These are phyloP conservation scores for Caenorhabditis sp. DNA, from an alignment of 2,888 invertebrate genomes.

Conservation along the genomic window DNA sequence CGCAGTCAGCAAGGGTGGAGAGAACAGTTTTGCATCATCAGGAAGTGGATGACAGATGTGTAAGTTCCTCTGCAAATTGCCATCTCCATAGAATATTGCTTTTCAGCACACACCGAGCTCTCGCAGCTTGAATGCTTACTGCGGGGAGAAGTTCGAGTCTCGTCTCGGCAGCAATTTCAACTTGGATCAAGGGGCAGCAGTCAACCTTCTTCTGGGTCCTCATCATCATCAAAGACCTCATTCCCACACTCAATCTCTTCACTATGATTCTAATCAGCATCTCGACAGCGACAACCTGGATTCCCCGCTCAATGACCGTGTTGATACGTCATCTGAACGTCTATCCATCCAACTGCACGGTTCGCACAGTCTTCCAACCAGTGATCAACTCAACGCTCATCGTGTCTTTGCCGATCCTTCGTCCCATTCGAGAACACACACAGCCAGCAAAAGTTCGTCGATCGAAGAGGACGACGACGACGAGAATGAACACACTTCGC, in stretches of 20 bases:
- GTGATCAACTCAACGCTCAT: slow-evolving; percentile 6
- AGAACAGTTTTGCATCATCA: slow-evolving; percentile 13
- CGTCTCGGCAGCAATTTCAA: slow-evolving; percentile 70
- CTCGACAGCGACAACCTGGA: slow-evolving; percentile 33
- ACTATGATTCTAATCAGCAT: slow-evolving; percentile 35
- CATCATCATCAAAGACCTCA: slow-evolving; percentile 30
- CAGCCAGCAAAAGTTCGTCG: slow-evolving; percentile 44
- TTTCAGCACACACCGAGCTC: slow-evolving; percentile 49
- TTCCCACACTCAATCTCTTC: background rate
- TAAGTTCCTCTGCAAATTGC: no score
- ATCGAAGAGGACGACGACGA: slow-evolving; percentile 61
- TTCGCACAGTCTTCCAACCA: slow-evolving; percentile 15
- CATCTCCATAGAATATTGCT: no score
- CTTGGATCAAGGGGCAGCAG: slow-evolving; percentile 60
- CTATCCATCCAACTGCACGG: background rate
- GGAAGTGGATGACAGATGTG: slow-evolving; percentile 56
- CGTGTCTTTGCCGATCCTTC: slow-evolving; percentile 8
- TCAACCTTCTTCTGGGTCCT: slow-evolving; percentile 53
- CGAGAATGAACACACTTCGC: slow-evolving; percentile 53
- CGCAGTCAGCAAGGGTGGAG: slow-evolving; percentile 18
- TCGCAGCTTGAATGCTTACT: slow-evolving; percentile 25
- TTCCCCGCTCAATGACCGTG: slow-evolving; percentile 15
- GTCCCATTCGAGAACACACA: slow-evolving; percentile 5
- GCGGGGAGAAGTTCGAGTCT: slow-evolving; percentile 66
- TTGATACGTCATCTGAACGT: background rate